Percentiles rank a stretch among this genome's conserved stretches.
phyloP scores from a whole-genome alignment of 2,797 vertebrate species.

The Alectoris magna region DNA sequence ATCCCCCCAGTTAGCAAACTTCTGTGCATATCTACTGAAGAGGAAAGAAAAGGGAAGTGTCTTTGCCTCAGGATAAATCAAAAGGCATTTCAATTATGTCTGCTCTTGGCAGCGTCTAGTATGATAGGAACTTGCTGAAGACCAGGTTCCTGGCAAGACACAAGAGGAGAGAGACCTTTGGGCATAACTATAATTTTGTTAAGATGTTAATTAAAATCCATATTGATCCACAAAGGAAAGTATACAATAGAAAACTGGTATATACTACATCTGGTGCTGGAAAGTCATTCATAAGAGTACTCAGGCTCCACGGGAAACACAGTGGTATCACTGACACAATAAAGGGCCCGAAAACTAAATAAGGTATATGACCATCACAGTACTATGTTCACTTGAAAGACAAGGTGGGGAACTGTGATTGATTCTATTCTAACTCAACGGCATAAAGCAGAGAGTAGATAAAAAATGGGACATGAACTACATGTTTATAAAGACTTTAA shows the following conservation, averaged over 20 bases:
- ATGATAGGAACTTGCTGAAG: slow-evolving; percentile 33
- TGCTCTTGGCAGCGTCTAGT: slow-evolving; percentile 24
- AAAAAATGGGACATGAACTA: background rate
- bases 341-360: slow-evolving; percentile 20
- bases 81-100: slow-evolving; percentile 37
- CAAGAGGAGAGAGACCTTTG: slow-evolving; percentile 57
- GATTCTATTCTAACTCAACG: background rate
- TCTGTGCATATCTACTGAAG: slow-evolving; percentile 29
- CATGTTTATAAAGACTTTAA: slow-evolving; percentile 36
- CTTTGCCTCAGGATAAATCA: slow-evolving; percentile 43
- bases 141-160: slow-evolving; percentile 66
- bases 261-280: background rate
- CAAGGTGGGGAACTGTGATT: slow-evolving; percentile 22
- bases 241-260: slow-evolving; percentile 52
- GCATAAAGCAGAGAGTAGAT: slow-evolving; percentile 1
- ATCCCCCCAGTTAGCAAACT: slow-evolving; percentile 63
- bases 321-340: slow-evolving; percentile 1
- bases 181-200: slow-evolving; percentile 58
- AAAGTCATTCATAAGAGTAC: slow-evolving; percentile 33
- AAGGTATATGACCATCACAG: background rate
- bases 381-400: slow-evolving; percentile 26
- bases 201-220: slow-evolving; percentile 74
- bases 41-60: background rate
- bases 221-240: slow-evolving; percentile 62
- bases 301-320: slow-evolving; percentile 15